Evolutionary conservation across 2,113 vertebrate genomes (phyloP), one percentile per base, ranked within the genome.

Genomic region (Alouatta palliata): DNA sequence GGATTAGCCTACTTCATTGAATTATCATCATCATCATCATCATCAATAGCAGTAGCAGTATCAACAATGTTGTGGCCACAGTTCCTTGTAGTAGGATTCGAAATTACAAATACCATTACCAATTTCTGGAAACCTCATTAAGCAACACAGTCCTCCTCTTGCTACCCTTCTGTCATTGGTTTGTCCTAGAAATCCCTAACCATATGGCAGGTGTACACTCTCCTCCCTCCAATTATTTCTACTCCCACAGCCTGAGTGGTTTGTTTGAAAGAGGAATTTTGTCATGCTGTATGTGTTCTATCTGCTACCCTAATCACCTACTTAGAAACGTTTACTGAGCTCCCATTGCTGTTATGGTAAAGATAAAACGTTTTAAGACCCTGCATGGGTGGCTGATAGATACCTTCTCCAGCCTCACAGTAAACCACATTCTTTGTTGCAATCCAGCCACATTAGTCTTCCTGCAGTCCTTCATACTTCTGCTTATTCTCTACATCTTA

Each of bases 241-340:
- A n/a, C 0, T 5, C 8, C 11, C 58, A 49, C 0, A 66, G 21
- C 1, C 27, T 66, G 19, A 43, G 8, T 14, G 5, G 3, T 83
- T n/a, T 73, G 47, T 83, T 52, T 54, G 85, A 25, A 82, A 32
- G 7, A 94, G 27, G 9, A 52, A 54, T 93, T 91, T 80, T 76
- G 56, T 64, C 21, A 16, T 35, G 14, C 45, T 71, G 9, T 1
- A 9, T 79, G 1, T 47, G 45, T 91, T 66, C 32, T 80, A 17
- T 2, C 54, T 70, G 14, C 2, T 66, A 23, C 35, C 21, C 71
- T 52, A 47, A 81, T 52, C 23, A 91, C 11, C 25, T 25, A 49
- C 30, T 83, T 82, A 37, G 73, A 92, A 77, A 43, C 1, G 8
- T 90, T 87, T 27, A 70, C 75, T 61, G 84, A 43, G 40, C 47